Evolutionary conservation across 2,888 invertebrate species (phyloP).

Genomic region (Sarcophaga variegata): DNA sequence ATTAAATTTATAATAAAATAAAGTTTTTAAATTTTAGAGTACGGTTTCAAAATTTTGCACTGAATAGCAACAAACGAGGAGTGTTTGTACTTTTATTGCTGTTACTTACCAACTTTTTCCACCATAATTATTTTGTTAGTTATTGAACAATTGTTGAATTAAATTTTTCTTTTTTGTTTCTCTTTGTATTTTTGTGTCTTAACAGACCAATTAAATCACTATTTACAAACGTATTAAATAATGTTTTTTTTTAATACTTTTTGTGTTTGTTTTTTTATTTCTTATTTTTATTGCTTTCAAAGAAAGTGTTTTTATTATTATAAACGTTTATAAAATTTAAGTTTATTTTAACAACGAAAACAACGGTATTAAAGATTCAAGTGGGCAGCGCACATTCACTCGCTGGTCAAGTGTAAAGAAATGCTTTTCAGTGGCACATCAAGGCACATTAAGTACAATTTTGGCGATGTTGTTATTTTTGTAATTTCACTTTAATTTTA

Average conservation of each 20-base stretch:
- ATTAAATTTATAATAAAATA: too few relatives aligned
- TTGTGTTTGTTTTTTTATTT: neutral
- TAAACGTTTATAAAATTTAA: neutral
- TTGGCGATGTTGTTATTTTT: neutral
- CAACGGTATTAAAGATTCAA: constrained; percentile 7
- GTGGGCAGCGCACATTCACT: neutral
- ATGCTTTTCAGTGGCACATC: neutral
- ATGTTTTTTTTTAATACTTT: constrained; percentile 9
- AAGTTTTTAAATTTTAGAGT: too few relatives aligned
- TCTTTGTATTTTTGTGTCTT: neutral
- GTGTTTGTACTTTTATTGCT: neutral
- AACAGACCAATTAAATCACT: constrained; percentile 5
- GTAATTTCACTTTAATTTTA: constrained; percentile 39
- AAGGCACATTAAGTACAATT: constrained; percentile 22
- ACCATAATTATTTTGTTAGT: constrained; percentile 12
- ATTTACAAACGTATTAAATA: neutral
- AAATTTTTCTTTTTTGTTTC: neutral
- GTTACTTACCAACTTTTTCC: constrained; percentile 27
- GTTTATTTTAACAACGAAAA: neutral
- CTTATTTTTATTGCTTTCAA: neutral
- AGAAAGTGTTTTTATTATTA: neutral
- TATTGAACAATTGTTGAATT: neutral
- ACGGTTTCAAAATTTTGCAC: neutral
- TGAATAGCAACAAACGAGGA: neutral
- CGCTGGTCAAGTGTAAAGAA: neutral